Evolutionary conservation across 2,888 invertebrate species (phyloP), one percentile per base, ranked within the genome.

Genomic region (Tenthredo scrophulariae): DNA sequence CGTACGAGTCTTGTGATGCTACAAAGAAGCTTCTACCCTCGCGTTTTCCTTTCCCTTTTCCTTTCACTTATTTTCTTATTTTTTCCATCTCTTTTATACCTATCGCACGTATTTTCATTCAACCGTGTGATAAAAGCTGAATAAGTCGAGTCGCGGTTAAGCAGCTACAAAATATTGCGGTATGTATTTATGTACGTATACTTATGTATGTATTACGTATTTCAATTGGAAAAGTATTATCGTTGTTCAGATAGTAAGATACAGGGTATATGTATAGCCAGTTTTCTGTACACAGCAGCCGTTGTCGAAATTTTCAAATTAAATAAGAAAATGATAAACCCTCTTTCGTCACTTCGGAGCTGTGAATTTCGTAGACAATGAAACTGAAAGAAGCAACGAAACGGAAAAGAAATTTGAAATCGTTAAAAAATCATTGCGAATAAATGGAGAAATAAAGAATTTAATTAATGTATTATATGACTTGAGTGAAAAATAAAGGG

Each of bases 111-210:
- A 50, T 33, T 54, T 54, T 54, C 54, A 77, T 77, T 54, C 18
- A 77, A 29, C 77, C 77, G 77, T 77, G 50, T 54, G 77, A 77
- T 40, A 77, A 54, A 54, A n/a, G 50, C 22, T 50, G 26, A 54
- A 77, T 50, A 29, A 75, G 22, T 9, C 65, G 50, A n/a, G 5
- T 22, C 50, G 54, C 77, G 18, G 10, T 77, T 50, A 33, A 54
- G 2, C 29, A 43, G 40, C 43, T 29, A 40, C 15, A 77, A 46
- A 33, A 50, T 9, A 54, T 74, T 43, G 77, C 46, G 15, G 54
- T 10, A 10, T n/a, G 50, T 26, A 67, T 22, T 10, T 22, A 15
- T 50, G 13, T 29, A 29, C 33, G 26, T 33, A 15, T 65, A 65
- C 29, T 0, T 65, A 29, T 3, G 5, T 65, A 29, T 29, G 15